These are phyloP conservation scores for Mesocentrotus franciscanus DNA, from an alignment of 53 echinoderm and acorn worm genomes.

Conservation along the genomic window DNA sequence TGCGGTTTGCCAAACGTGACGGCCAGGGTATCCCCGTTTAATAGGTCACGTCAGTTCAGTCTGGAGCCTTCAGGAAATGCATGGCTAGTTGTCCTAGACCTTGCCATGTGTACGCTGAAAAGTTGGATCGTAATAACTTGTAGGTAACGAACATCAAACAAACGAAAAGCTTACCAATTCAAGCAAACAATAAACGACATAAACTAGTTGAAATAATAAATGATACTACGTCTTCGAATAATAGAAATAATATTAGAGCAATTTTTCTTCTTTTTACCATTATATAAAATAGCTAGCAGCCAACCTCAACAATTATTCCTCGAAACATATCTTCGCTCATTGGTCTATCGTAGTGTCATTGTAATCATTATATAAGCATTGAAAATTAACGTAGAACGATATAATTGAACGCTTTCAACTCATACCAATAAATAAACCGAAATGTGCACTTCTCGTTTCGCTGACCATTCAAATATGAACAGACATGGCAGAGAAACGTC, in stretches of 20 bases:
- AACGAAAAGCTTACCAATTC: no score
- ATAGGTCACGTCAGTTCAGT: slow-evolving; percentile 22
- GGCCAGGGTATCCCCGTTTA: not conserved
- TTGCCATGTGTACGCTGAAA: not conserved
- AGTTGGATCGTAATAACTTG: not conserved
- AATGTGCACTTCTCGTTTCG: not conserved
- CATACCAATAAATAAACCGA: not conserved
- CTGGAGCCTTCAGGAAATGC: not conserved
- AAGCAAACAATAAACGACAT: no score
- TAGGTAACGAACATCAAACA: not conserved
- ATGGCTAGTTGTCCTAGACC: not conserved
- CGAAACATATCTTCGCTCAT: not conserved
- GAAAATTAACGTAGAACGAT: not conserved
- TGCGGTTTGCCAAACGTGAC: slow-evolving; percentile 33
- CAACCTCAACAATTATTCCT: not conserved
- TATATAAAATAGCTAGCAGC: not conserved
- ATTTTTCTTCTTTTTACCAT: not conserved
- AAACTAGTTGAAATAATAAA: not conserved
- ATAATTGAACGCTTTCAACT: not conserved
- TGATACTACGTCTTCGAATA: no score
- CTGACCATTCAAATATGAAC: not conserved
- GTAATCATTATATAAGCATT: no score
- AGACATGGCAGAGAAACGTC: no score
- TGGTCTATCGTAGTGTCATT: not conserved
- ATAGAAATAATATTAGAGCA: no score